A percentile compares a stretch with the other conserved stretches of the same genome.
These are phyloP conservation scores for Nephila pilipes DNA, from an alignment of 1,140 invertebrate species.

Conservation along the genomic window DNA sequence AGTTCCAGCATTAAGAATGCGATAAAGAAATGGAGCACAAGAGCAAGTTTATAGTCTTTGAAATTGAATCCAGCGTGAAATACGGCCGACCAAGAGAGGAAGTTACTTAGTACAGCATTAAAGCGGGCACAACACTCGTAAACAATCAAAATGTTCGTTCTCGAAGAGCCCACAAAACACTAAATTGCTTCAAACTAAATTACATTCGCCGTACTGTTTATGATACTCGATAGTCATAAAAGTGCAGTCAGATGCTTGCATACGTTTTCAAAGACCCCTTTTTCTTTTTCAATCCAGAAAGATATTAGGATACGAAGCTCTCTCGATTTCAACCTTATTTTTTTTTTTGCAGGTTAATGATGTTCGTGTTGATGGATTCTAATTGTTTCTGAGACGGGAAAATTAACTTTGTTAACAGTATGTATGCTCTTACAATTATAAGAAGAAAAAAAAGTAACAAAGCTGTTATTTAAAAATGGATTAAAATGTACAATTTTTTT, in stretches of 20 bases:
- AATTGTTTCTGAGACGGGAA: background rate
- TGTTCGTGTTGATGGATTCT: background rate
- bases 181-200: background rate
- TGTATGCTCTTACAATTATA: too few relatives aligned
- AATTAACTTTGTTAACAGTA: background rate
- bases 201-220: background rate
- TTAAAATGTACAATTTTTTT: too few relatives aligned
- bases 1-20: background rate
- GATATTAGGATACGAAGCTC: background rate
- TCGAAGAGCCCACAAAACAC: background rate
- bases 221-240: background rate
- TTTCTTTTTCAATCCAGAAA: background rate
- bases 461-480: too few relatives aligned
- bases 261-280: background rate
- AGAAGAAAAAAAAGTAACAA: too few relatives aligned
- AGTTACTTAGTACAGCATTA: background rate
- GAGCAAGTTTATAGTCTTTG: conserved; percentile 21
- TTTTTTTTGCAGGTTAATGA: background rate
- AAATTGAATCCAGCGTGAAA: conserved; percentile 26
- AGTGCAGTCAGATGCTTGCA: background rate
- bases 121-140: background rate
- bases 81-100: background rate
- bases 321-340: background rate
- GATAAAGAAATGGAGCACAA: background rate
- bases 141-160: conserved; percentile 5